Conservation (phyloP, 2,113 vertebrate genomes). For the Thalassarche chlororhynchos region DNA sequence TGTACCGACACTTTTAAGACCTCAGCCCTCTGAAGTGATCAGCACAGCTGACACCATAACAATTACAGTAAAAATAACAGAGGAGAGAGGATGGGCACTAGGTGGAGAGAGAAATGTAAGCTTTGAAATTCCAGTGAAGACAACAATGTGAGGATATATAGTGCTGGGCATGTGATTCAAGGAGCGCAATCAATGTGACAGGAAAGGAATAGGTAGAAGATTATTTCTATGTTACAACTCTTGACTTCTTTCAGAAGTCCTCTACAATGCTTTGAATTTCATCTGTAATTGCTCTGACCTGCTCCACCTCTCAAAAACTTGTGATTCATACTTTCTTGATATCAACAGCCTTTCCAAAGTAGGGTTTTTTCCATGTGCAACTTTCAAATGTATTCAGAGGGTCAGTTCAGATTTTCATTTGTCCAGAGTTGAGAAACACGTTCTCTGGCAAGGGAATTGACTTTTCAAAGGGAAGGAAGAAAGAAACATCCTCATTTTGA, state of each 20-base stretch:
- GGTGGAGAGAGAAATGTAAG: constrained; percentile 4
- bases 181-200: background rate
- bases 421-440: background rate
- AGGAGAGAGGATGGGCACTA: background rate
- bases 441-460: background rate
- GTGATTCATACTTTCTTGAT: background rate
- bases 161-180: background rate
- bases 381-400: constrained; percentile 4
- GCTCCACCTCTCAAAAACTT: background rate
- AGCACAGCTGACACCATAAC: background rate
- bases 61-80: constrained; percentile 40
- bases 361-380: background rate
- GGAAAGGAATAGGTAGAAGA: background rate
- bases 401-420: background rate
- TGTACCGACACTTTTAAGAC: constrained; percentile 13
- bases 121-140: constrained; percentile 20
- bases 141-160: background rate
- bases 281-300: constrained; percentile 1
- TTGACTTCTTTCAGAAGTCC: background rate
- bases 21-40: background rate
- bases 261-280: background rate
- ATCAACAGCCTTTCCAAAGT: background rate
- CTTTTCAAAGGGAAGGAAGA: background rate
- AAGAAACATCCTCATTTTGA: background rate
- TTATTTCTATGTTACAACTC: background rate